Base-by-base conservation (phyloP, 2,113 vertebrate species). In the Neogobius melanostomus region DNA sequence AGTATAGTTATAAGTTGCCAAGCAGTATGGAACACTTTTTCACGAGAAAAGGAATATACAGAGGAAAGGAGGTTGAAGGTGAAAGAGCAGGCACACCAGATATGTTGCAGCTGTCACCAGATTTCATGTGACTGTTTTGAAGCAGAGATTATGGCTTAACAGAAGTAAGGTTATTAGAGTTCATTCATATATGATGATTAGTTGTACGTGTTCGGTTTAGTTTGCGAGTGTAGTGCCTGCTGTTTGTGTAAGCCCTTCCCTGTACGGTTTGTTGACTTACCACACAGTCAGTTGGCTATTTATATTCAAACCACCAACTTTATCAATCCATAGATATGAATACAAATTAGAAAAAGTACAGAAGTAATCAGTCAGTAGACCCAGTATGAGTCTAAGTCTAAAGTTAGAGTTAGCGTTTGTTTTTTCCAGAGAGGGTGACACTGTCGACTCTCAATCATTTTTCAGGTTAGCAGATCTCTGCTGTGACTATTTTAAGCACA, bases 401-500 rank as follows among this genome's bases (percentile, higher is more conserved):
- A 36, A 36, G 28, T 36, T 36, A 36, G 28, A 2, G 28, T 36
- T 36, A 36, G 28, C 28, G 3, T 36, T 36, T 28, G 17, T 56
- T 21, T 56, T 21, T n/a, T 47, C 44, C 53, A 64, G 63, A 43
- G 56, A 28, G 62, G 66, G 47, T 66, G 68, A 74, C 59, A 59
- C 66, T 69, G 14, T 11, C 11, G 42, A 68, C 50, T 49, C 50
- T 36, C 50, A 52, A 16, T 45, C 11, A 53, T 76, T 80, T 36
- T 85, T 54, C 68, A 76, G 71, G 53, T 83, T 64, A 82, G 69
- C 59, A 76, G 73, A 74, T 71, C 71, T 60, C 49, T 45, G n/a
- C 46, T 67, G 70, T 72, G 71, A 72, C 72, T 89, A 88, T 90
- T 89, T 89, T 86, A 0, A 67, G 73, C 62, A 73, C 61, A 53